Base-by-base conservation (phyloP, 2,113 vertebrate species). In the Synodontis membranacea region DNA sequence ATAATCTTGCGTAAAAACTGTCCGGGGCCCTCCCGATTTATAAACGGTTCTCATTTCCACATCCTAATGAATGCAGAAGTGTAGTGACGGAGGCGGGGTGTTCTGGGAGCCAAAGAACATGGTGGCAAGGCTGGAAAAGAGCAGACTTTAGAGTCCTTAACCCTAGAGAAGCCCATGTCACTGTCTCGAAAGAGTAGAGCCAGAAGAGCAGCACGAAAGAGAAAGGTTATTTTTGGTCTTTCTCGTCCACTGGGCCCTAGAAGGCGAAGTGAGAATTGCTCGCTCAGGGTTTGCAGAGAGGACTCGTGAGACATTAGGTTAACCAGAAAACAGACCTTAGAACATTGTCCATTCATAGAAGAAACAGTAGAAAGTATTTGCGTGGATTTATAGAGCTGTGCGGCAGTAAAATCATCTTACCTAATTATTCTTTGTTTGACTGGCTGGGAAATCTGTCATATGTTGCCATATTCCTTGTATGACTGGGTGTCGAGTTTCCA, bases 11-110 rank as follows among this genome's bases (percentile, higher is more conserved):
- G 39, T 34, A 34, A 21, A 50, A 76, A 76, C 46, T 78, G 15
- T 78, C 21, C 28, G 9, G 15, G n/a, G 48, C n/a, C 2, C 17
- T 78, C 17, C 3, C 48, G 52, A 79, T 79, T 79, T 52, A 52
- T 78, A 31, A 15, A 21, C 46, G 2, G 11, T 62, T 78, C 72
- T 78, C 42, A 78, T 14, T 62, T 62, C 70, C 17, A 76, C 52
- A 46, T 76, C 68, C 28, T 46, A 25, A n/a, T 60, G 28, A 60
- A 46, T 25, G 42, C 54, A 76, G 84, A 78, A 62, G 70, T 75
- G 83, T 42, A 72, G 46, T 58, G 52, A 31, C 34, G 34, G 68
- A 84, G 39, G 83, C 21, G 28, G 56, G 21, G 15, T 62, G 39
- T 37, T 84, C 66, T 60, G 42, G 80, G 25, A 46, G 37, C 82